A percentile compares a stretch with the other conserved stretches of the same genome.
phyloP scores from a whole-genome alignment of 2,797 vertebrate genomes.

The Sebastes hopkinsi region DNA sequence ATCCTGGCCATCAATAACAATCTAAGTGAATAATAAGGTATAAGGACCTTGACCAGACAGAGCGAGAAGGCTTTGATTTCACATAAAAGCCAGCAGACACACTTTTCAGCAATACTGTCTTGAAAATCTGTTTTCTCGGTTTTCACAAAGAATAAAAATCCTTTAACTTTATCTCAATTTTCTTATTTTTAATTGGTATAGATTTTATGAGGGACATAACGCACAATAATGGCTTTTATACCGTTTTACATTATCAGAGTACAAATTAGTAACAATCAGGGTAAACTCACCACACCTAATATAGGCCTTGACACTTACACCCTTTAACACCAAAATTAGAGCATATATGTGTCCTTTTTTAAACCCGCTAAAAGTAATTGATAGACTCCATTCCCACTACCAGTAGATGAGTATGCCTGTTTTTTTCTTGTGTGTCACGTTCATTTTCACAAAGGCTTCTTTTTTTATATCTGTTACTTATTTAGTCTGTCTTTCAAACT shows the following conservation, averaged over 20 bases:
- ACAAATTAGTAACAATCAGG: not conserved
- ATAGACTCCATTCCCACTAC: no score
- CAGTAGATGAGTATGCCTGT: no score
- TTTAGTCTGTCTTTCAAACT: not conserved
- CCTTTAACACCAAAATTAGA: no score
- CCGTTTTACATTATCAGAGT: not conserved
- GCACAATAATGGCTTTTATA: not conserved
- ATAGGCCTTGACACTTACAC: not conserved
- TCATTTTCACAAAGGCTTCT: accelerated
- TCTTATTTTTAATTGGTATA: not conserved
- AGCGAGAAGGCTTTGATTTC: constrained; percentile 49
- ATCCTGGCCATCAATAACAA: constrained; percentile 59
- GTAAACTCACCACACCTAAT: not conserved
- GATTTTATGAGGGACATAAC: not conserved
- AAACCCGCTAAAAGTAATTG: no score
- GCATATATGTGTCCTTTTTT: no score
- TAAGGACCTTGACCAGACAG: constrained; percentile 47
- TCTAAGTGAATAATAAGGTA: constrained; percentile 62
- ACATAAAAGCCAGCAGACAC: constrained; percentile 37
- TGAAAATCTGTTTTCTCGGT: not conserved
- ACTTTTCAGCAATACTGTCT: constrained; percentile 15
- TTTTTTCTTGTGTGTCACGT: no score
- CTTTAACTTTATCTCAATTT: not conserved
- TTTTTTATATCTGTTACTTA: not conserved
- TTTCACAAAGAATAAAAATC: not conserved